Percentiles rank a stretch among this genome's conserved stretches.
Evolutionary conservation across 2,888 invertebrate species (phyloP).

Genomic region (Hydrotaea diabolus): DNA sequence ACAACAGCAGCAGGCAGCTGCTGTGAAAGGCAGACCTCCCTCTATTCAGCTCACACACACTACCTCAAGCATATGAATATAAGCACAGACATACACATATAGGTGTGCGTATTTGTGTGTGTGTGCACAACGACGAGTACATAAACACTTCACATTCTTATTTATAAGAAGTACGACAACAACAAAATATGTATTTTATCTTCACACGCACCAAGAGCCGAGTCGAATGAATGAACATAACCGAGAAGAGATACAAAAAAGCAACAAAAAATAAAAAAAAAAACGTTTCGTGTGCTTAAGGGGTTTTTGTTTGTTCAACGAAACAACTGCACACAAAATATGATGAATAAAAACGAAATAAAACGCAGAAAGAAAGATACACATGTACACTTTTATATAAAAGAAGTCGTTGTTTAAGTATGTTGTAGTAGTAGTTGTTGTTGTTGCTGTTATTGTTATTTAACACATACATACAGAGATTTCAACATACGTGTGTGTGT

Average conservation of each 20-base stretch:
- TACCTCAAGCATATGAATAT: background rate
- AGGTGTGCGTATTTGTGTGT: background rate
- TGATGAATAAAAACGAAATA: background rate
- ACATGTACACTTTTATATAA: constrained; percentile 5
- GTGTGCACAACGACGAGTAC: background rate
- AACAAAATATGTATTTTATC: constrained; percentile 43
- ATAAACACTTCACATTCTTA: constrained; percentile 39
- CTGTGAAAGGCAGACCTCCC: too few relatives aligned
- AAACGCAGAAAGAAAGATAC: constrained; percentile 16
- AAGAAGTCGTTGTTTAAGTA: constrained; percentile 21
- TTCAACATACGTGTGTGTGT: background rate
- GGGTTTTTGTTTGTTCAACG: constrained; percentile 16
- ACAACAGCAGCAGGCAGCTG: background rate
- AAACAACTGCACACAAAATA: background rate
- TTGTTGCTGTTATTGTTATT: background rate
- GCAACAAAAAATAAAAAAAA: constrained; percentile 3
- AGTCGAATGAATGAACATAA: constrained; percentile 1
- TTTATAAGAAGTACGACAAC: constrained; percentile 35
- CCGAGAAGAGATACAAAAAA: background rate
- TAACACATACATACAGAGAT: background rate
- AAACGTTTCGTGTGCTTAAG: background rate
- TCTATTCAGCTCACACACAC: background rate
- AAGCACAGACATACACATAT: background rate
- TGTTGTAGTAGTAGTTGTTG: background rate
- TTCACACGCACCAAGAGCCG: constrained; percentile 41